Conservation (phyloP, 2,888 invertebrate genomes). For the Cantharis lateralis region DNA sequence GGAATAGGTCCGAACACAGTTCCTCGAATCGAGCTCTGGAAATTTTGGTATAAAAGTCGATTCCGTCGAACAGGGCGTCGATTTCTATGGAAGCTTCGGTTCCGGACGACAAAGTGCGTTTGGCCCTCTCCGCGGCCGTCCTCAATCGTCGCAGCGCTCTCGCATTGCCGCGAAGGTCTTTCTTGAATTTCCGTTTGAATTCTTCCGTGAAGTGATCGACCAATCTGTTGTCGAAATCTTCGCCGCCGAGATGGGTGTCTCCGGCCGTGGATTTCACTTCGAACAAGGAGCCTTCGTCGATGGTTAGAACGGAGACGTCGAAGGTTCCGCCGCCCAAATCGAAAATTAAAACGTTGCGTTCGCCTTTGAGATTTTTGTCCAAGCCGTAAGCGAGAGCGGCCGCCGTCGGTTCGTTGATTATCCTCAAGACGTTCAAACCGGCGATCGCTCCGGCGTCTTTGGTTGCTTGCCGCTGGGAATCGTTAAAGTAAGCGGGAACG, state of each 20-base stretch:
- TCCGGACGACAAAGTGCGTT: conserved; percentile 76
- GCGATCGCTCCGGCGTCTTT: conserved; percentile 73
- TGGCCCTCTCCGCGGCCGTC: conserved; percentile 78
- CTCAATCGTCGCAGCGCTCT: conserved; percentile 71
- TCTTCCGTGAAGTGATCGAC: conserved; percentile 72
- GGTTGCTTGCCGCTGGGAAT: conserved; percentile 72
- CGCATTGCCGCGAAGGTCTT: conserved; percentile 69
- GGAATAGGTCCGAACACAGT: conserved; percentile 71
- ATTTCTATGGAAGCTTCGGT: conserved; percentile 77
- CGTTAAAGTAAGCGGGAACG: conserved; percentile 74
- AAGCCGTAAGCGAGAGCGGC: conserved; percentile 65
- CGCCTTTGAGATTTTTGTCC: conserved; percentile 54
- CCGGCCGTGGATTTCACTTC: conserved; percentile 62
- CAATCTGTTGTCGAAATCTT: conserved; percentile 63
- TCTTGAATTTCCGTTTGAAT: conserved; percentile 72
- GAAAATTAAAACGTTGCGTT: conserved; percentile 59
- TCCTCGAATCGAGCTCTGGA: conserved; percentile 79
- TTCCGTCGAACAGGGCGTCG: conserved; percentile 74
- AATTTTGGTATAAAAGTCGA: conserved; percentile 74
- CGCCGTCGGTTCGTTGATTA: conserved; percentile 69
- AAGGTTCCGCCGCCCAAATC: conserved; percentile 66
- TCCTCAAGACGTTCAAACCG: conserved; percentile 68
- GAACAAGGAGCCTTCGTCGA: conserved; percentile 63
- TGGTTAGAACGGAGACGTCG: conserved; percentile 70
- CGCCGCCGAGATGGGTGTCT: conserved; percentile 58